Base-by-base conservation (phyloP, 1,140 invertebrate species). In the Parapsyche elsis region DNA sequence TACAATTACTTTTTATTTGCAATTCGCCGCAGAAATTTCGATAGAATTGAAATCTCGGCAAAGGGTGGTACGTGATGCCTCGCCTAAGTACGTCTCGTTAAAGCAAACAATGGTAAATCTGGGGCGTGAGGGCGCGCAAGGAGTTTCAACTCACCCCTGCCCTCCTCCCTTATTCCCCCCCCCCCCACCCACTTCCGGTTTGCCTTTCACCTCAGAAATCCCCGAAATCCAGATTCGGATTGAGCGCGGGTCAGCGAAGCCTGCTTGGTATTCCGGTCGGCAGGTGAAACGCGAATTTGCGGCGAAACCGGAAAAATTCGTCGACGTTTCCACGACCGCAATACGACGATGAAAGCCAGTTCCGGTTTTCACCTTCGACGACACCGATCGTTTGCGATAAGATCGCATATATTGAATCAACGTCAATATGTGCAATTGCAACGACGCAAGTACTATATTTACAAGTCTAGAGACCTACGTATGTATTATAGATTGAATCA, bases 41-140 rank as follows among this genome's bases (percentile, higher is more conserved):
- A 67, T 24, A 67, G 64, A 67, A 67, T 67, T 67, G 64, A 67
- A 67, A 67, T 67, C 64, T 67, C 64, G 64, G 21, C 64, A 14
- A 67, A 67, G 64, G 64, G 64, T 24, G 64, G 64, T 23, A 67
- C 64, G 64, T 67, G 64, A 67, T 24, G 64, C 64, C 64, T 23
- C 64, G 64, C 64, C 64, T 67, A 67, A 67, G 64, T 26, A 26
- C 64, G 9, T 67, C 64, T 67, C 64, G 64, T 67, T 67, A 67
- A 23, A 26, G 64, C 64, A 61, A 61, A 61, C 59, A 61, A 61
- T 23, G 59, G 59, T 19, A 53, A 53, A 53, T 61, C 59, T 16
- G 59, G 59, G 59, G 59, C 59, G 59, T 61, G 59, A 61, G 59
- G 59, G 59, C 59, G 59, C 21, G n/a, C 21, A 12, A 53, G 12